phyloP scores from a whole-genome alignment of 2,888 invertebrate genomes.

The Acanthococcus lagerstroemiae region DNA sequence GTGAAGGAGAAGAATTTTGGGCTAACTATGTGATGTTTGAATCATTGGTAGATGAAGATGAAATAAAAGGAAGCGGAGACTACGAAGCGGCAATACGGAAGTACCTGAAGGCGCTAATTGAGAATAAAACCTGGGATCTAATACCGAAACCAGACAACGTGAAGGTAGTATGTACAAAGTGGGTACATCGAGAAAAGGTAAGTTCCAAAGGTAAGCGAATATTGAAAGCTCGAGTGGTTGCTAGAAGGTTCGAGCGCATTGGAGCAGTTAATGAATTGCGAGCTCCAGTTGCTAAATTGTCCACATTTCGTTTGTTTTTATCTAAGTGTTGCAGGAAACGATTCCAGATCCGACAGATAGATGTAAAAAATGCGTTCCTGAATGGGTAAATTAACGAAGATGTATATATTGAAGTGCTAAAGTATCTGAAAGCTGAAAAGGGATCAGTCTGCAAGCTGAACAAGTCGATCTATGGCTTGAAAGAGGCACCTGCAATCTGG shows the following conservation, averaged over 20 bases:
- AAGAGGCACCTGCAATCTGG: background rate
- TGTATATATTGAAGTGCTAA: too few relatives aligned
- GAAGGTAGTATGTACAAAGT: conserved; percentile 28
- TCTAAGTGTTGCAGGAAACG: background rate
- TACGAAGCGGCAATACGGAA: conserved; percentile 25
- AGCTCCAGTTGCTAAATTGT: conserved; percentile 28
- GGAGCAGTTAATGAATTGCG: conserved; percentile 1
- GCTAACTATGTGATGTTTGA: too few relatives aligned
- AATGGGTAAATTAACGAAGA: too few relatives aligned
- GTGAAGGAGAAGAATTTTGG: too few relatives aligned
- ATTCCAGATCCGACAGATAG: conserved; percentile 1
- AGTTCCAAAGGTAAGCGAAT: conserved; percentile 26
- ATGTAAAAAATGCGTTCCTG: too few relatives aligned
- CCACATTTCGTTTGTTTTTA: conserved; percentile 17
- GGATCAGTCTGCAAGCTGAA: background rate
- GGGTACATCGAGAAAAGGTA: conserved; percentile 30
- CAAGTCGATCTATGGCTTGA: background rate
- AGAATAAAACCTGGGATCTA: conserved; percentile 29
- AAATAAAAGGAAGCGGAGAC: too few relatives aligned
- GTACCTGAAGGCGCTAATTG: conserved; percentile 30
- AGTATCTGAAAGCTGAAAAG: too few relatives aligned
- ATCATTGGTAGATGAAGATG: too few relatives aligned
- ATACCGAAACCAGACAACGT: background rate
- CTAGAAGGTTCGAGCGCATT: conserved; percentile 28
- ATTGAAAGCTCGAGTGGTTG: conserved; percentile 32